Evolutionary conservation across 35 echinoderm and acorn worm genomes (phyloP), one percentile per base, ranked within the genome.

Genomic region (Apostichopus californicus): DNA sequence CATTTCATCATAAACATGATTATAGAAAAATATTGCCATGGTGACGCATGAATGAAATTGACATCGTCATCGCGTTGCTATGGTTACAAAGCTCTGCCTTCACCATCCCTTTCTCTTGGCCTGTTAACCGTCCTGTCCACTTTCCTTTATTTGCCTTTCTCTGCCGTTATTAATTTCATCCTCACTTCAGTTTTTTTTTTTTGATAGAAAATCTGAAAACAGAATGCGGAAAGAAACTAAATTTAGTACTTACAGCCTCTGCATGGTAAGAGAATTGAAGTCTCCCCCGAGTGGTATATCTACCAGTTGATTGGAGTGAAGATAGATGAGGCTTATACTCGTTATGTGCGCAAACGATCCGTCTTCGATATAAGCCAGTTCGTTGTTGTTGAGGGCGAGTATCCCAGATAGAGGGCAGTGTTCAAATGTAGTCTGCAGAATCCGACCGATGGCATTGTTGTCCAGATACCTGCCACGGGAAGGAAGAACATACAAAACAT

Each of bases 301-400:
- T 3, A 92, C 90, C 77, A 98, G 87, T n/a, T 95, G 88, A 77
- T 98, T 98, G 66, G 93, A 73, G 18, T 91, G 20, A 13, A 98
- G 86, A 46, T 92, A 72, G 5, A 98, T 17, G 1, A 12, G 15
- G 21, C 55, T 81, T 1, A 86, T 86, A 10, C 91, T 79, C 1
- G 90, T 92, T 6, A 95, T 20, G 28, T 95, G 92, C 6, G 82
- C 92, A 15, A 98, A 92, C 5, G 96, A 75, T 21, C 96, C 96
- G 80, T 98, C 94, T 60, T 98, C 96, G 14, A 98, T 98, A 71
- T 98, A 98, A 8, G 96, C 96, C 24, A 98, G 95, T 78, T 98
- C 96, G 80, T 98, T 98, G 18, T 55, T 57, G 34, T 23, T 5
- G 17, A 98, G 59, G 14, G 10, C 58, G 7, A 94, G 22, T 0